Percentiles rank a stretch among this genome's conserved stretches.
Evolutionary conservation across 2,113 vertebrate species (phyloP).

Genomic region (Pseudois nayaur): DNA sequence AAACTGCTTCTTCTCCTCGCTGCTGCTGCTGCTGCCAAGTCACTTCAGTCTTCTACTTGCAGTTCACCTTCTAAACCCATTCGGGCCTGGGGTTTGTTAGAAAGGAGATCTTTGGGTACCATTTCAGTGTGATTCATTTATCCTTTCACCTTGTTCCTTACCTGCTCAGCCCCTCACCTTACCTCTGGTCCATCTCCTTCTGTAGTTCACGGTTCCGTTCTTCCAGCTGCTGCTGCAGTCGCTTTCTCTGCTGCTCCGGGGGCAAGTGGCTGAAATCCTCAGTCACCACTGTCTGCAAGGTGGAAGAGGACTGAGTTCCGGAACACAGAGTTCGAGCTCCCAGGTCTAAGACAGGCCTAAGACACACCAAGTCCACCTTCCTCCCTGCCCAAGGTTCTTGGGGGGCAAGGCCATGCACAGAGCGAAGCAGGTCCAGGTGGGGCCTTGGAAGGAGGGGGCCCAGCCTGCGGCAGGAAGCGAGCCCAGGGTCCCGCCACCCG

Average conservation of each 20-base stretch:
- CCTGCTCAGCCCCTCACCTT: neutral
- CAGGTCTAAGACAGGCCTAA: neutral
- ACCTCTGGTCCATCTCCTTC: slow-evolving; percentile 80
- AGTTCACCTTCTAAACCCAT: neutral
- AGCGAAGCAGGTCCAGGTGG: slow-evolving; percentile 56
- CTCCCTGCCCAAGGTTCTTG: neutral
- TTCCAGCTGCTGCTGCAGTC: slow-evolving; percentile 76
- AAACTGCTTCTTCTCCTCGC: neutral
- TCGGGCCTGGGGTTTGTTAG: neutral
- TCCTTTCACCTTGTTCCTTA: neutral
- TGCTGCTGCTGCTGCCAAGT: no score
- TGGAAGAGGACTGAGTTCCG: neutral
- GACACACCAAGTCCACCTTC: neutral
- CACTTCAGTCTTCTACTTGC: neutral
- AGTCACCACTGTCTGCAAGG: slow-evolving; percentile 63
- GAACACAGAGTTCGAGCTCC: neutral
- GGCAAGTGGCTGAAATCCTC: slow-evolving; percentile 80
- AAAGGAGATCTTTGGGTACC: neutral
- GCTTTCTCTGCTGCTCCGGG: slow-evolving; percentile 77
- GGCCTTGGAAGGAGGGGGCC: neutral
- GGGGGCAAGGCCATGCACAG: slow-evolving; percentile 58
- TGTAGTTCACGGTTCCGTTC: slow-evolving; percentile 73
- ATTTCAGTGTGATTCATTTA: neutral
- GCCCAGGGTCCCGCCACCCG: slow-evolving; percentile 54
- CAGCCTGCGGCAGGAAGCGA: slow-evolving; percentile 60